Conservation (phyloP, 2,888 invertebrate species). For the Liodrosophila aerea region DNA sequence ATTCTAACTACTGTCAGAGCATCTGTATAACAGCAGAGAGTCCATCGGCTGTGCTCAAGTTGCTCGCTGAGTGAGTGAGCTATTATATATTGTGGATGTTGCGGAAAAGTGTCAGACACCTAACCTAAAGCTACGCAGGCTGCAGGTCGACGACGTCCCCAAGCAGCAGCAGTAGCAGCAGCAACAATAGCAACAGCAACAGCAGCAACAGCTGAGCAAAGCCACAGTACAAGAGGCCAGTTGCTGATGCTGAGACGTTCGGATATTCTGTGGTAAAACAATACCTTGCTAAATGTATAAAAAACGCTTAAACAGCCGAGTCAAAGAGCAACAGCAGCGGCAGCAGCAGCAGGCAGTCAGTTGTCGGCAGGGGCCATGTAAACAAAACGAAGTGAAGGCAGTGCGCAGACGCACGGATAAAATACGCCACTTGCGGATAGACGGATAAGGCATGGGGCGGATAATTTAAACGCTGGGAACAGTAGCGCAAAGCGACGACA, state of each 20-base stretch:
- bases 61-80: slow-evolving; percentile 17
- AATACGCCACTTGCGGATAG: not conserved
- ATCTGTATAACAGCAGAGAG: not conserved
- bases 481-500: slow-evolving; percentile 22
- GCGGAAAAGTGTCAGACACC: slow-evolving; percentile 68
- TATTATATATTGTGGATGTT: slow-evolving; percentile 27
- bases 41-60: slow-evolving; percentile 6
- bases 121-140: slow-evolving; percentile 23
- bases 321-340: slow-evolving; percentile 24
- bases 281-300: slow-evolving; percentile 51
- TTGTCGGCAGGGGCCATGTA: slow-evolving; percentile 52
- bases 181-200: slow-evolving; percentile 1
- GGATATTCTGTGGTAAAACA: slow-evolving; percentile 28
- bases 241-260: slow-evolving; percentile 10
- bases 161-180: slow-evolving; percentile 31
- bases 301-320: slow-evolving; percentile 41
- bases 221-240: slow-evolving; percentile 23
- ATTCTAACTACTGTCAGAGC: too few relatives aligned
- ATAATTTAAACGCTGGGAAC: slow-evolving; percentile 58
- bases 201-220: slow-evolving; percentile 29
- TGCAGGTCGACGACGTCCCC: slow-evolving; percentile 28
- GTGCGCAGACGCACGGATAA: slow-evolving; percentile 65
- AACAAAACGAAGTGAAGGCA: slow-evolving; percentile 43
- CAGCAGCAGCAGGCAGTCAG: slow-evolving; percentile 16
- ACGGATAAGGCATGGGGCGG: slow-evolving; percentile 54